phyloP scores from a whole-genome alignment of 35 echinoderm and acorn worm genomes.

The Patiria miniata region DNA sequence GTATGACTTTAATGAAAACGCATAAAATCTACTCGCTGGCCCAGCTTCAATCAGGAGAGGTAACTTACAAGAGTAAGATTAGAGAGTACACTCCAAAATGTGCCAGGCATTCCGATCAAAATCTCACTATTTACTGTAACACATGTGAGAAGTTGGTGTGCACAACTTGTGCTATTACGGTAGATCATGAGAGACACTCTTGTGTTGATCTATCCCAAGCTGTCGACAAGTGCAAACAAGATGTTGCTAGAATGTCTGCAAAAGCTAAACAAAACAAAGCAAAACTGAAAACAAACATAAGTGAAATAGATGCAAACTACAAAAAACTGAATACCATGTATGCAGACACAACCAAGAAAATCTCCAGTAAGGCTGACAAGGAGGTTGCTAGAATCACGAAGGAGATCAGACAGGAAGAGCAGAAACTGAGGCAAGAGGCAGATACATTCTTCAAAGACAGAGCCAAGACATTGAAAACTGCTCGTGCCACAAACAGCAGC shows the following conservation, averaged over 20 bases:
- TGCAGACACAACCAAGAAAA: neutral
- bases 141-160: constrained; percentile 1
- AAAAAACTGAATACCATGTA: neutral
- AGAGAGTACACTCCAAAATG: constrained; percentile 17
- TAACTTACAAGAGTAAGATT: constrained; percentile 1
- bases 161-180: neutral
- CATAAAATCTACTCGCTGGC: neutral
- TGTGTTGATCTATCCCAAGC: neutral
- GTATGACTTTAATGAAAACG: neutral
- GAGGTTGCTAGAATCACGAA: neutral
- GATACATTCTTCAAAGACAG: neutral
- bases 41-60: neutral
- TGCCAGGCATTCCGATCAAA: neutral
- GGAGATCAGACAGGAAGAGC: neutral
- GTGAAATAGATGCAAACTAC: neutral
- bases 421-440: constrained; percentile 13
- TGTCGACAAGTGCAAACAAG: constrained; percentile 13
- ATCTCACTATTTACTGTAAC: neutral
- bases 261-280: neutral
- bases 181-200: neutral
- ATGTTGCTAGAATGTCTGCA: neutral
- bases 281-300: neutral
- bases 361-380: neutral
- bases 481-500: neutral
- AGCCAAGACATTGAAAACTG: neutral